Percentiles rank a stretch among this genome's conserved stretches.
Conservation (phyloP, 2,797 vertebrate genomes). For the Periparus ater region DNA sequence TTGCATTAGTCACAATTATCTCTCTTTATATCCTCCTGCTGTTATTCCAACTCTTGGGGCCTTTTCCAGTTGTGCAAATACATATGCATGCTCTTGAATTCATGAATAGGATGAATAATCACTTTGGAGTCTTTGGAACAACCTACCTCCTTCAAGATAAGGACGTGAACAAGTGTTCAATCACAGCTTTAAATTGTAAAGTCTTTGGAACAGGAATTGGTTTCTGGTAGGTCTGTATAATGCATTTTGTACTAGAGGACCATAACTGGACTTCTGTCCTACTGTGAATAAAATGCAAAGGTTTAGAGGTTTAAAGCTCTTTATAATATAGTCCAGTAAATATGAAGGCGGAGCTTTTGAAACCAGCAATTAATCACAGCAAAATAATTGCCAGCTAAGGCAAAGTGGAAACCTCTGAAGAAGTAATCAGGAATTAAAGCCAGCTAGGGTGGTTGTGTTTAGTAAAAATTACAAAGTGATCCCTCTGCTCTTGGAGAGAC, state of each 20-base stretch:
- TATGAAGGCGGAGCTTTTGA: background rate
- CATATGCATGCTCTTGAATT: constrained; percentile 3
- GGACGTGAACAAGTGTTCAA: constrained; percentile 22
- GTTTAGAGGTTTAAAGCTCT: background rate
- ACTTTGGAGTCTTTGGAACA: constrained; percentile 23
- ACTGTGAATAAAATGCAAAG: background rate
- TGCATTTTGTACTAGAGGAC: background rate
- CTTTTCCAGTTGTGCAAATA: constrained; percentile 26
- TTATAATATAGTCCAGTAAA: background rate
- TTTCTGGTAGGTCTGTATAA: background rate
- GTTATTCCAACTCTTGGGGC: background rate
- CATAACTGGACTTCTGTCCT: background rate
- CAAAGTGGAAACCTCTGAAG: background rate
- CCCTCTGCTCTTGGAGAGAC: background rate
- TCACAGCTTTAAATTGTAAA: constrained; percentile 21
- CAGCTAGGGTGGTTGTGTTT: background rate
- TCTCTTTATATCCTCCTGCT: background rate
- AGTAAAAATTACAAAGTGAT: background rate
- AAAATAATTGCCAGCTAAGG: background rate
- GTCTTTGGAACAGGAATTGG: background rate
- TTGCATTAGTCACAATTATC: constrained; percentile 25
- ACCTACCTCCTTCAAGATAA: constrained; percentile 6
- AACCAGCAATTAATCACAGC: constrained; percentile 6
- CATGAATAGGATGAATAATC: constrained; percentile 39
- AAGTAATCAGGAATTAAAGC: background rate